phyloP scores from a whole-genome alignment of 2,888 invertebrate genomes.

The Spisula subtruncata region DNA sequence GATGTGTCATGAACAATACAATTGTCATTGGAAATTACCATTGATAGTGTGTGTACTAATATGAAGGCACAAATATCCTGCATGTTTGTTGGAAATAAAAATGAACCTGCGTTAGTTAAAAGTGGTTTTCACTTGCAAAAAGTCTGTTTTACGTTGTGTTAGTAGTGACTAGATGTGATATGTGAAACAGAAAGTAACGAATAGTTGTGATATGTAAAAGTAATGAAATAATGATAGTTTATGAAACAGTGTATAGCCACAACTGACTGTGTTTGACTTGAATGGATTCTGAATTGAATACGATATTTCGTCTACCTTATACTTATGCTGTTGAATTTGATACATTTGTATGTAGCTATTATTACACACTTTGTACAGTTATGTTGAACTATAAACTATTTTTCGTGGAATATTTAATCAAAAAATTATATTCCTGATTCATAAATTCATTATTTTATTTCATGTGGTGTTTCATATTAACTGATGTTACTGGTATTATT shows the following conservation, averaged over 20 bases:
- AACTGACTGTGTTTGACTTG: background rate
- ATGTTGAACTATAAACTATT: background rate
- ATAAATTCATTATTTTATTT: background rate
- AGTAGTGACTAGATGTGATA: too few relatives aligned
- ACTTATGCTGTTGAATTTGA: background rate
- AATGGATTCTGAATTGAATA: conserved; percentile 1
- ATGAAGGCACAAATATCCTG: background rate
- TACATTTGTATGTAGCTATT: conserved; percentile 14
- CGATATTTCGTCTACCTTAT: background rate
- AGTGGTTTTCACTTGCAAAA: too few relatives aligned
- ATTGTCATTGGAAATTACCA: background rate
- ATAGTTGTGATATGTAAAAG: too few relatives aligned
- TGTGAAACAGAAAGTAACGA: too few relatives aligned
- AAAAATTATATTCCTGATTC: conserved; percentile 19
- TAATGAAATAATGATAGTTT: background rate
- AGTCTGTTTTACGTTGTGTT: background rate
- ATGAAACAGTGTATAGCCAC: background rate
- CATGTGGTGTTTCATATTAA: background rate
- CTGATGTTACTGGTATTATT: too few relatives aligned
- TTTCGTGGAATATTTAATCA: conserved; percentile 11
- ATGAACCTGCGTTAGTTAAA: too few relatives aligned
- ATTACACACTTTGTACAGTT: conserved; percentile 4
- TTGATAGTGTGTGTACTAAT: background rate
- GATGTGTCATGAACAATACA: conserved; percentile 2
- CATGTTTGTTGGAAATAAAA: background rate